Conservation (phyloP, 2,888 invertebrate species). For the Ophraella communa region DNA sequence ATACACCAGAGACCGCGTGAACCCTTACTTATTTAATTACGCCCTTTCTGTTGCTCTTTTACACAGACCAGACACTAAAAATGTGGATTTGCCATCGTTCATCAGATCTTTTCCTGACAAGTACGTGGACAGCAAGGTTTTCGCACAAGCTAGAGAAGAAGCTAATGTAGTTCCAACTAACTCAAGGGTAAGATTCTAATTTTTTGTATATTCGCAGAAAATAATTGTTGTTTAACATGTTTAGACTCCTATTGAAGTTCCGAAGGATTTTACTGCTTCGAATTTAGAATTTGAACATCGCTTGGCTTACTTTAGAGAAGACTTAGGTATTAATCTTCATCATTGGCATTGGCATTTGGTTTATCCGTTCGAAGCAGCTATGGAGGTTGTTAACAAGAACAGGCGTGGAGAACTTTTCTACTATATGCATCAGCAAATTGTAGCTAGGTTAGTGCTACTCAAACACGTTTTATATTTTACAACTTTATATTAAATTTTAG, state of each 20-base stretch:
- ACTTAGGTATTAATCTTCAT: conserved; percentile 84
- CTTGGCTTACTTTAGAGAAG: conserved; percentile 84
- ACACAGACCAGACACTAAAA: conserved; percentile 75
- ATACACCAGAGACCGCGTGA: conserved; percentile 75
- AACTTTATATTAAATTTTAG: conserved; percentile 22
- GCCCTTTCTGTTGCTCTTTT: conserved; percentile 77
- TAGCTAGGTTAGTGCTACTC: conserved; percentile 66
- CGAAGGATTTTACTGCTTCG: conserved; percentile 77
- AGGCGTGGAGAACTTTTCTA: conserved; percentile 81
- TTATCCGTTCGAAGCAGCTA: conserved; percentile 75
- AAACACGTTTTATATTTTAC: background rate
- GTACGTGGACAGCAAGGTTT: conserved; percentile 77
- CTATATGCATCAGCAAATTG: conserved; percentile 78
- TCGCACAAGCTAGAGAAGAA: conserved; percentile 73
- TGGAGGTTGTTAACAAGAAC: conserved; percentile 73
- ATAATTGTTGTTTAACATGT: conserved; percentile 3
- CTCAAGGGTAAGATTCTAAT: conserved; percentile 63
- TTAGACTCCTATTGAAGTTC: conserved; percentile 73
- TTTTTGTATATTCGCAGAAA: background rate
- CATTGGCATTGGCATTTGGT: conserved; percentile 94
- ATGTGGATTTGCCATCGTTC: conserved; percentile 74
- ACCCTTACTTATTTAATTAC: conserved; percentile 83
- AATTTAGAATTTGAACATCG: conserved; percentile 79
- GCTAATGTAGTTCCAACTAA: conserved; percentile 68
- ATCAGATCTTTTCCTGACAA: conserved; percentile 83